phyloP scores from a whole-genome alignment of 1,140 invertebrate genomes.

The Triops longicaudatus region DNA sequence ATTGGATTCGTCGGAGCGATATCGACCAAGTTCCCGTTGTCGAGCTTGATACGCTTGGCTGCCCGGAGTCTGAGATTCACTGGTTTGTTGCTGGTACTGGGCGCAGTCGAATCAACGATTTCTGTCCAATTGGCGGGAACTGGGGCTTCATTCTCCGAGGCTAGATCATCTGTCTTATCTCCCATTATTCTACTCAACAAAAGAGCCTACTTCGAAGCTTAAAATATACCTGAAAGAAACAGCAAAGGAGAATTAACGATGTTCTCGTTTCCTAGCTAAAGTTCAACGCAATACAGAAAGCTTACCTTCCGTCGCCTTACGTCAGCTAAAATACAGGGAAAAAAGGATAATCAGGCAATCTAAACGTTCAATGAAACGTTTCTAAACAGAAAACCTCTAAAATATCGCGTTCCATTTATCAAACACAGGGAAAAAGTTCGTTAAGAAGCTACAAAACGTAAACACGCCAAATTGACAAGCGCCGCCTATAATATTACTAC shows the following conservation, averaged over 20 bases:
- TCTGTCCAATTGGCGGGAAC: background rate
- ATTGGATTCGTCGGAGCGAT: background rate
- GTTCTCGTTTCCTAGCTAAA: too few relatives aligned
- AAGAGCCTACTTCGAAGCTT: too few relatives aligned
- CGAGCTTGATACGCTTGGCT: background rate
- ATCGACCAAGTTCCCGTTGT: background rate
- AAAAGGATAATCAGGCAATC: too few relatives aligned
- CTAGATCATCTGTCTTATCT: background rate
- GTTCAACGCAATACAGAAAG: too few relatives aligned
- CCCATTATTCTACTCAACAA: background rate
- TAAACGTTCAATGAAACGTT: background rate
- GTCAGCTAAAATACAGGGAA: too few relatives aligned
- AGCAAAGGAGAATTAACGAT: too few relatives aligned
- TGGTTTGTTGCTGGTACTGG: background rate
- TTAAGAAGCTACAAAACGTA: background rate
- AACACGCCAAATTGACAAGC: slow-evolving; percentile 1
- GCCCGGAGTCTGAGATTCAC: background rate
- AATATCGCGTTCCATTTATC: background rate
- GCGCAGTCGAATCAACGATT: background rate
- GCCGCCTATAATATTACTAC: background rate
- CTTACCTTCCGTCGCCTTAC: too few relatives aligned
- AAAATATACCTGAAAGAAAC: too few relatives aligned
- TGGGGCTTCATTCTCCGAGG: background rate
- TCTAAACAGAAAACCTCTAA: background rate
- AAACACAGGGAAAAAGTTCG: background rate